Percentiles rank a stretch among this genome's conserved stretches.
phyloP scores from a whole-genome alignment of 2,888 invertebrate genomes.

The Formica aserva region DNA sequence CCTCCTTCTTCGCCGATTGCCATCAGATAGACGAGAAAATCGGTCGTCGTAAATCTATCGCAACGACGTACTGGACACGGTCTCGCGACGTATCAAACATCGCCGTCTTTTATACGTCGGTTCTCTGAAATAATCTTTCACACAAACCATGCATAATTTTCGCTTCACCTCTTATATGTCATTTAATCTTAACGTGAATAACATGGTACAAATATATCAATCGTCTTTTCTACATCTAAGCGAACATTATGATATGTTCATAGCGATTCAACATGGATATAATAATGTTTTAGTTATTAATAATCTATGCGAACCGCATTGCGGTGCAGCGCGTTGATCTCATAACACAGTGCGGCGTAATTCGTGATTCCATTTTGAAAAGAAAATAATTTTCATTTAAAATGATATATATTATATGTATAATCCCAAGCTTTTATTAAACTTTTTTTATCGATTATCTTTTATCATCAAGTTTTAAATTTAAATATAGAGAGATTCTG shows the following conservation, averaged over 20 bases:
- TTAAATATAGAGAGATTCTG: constrained; percentile 22
- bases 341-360: not conserved
- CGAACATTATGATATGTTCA: not conserved
- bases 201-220: not conserved
- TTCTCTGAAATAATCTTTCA: constrained; percentile 30
- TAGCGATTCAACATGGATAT: not conserved
- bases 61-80: constrained; percentile 54
- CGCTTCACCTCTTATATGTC: not conserved
- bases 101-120: constrained; percentile 12
- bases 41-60: constrained; percentile 72
- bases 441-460: not conserved
- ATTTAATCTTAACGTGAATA: not conserved
- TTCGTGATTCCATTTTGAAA: not conserved
- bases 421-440: not conserved
- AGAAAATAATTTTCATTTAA: not conserved
- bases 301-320: constrained; percentile 1
- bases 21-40: constrained; percentile 62
- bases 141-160: not conserved
- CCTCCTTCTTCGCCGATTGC: constrained; percentile 36
- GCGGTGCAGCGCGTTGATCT: not conserved
- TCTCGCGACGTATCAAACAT: constrained; percentile 16
- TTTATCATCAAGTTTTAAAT: not conserved
- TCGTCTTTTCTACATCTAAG: not conserved
- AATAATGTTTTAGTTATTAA: not conserved
- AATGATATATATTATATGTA: not conserved